Base-by-base conservation (phyloP, 2,797 vertebrate genomes). In the Serranus cabrilla region DNA sequence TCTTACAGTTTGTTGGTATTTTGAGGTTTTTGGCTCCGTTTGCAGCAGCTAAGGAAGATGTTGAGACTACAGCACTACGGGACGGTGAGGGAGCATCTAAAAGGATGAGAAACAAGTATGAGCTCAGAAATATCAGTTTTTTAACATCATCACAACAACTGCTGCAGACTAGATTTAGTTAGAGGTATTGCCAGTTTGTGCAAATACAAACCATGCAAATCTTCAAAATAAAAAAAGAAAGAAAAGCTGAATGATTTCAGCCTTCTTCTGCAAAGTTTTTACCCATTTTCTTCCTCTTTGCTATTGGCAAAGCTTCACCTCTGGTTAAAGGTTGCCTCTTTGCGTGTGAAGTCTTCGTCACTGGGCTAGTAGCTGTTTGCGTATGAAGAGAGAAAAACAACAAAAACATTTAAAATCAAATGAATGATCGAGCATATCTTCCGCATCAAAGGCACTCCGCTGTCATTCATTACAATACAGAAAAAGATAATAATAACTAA, bases 251-350 rank as follows among this genome's bases (percentile, higher is more conserved):
- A 23, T 9, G 11, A 50, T 47, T 5, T 18, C 10, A 39, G 13
- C 3, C 0, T 60, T 71, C 1, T 12, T 64, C 46, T 54, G 27
- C 2, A 20, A 7, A 7, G 11, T 58, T 70, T 56, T 82, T 87
- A 94, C 92, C 92, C 0, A 47, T 74, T 78, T 84, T 92, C 52
- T 78, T 88, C 73, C 56, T 92, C 73, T 92, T 94, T 42, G 84
- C 62, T 9, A 57, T 1, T 7, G 75, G 77, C 1, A 89, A 63
- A 57, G 49, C 5, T 16, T 90, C 87, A 25, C 20, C 61, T 73
- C 69, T 83, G 54, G 43, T 63, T 45, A 89, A 46, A 1, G 40
- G 34, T 2, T 83, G 88, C 55, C 70, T 93, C 75, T 82, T 90
- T 21, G 40, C 39, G 68, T 78, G 81, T 13, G 50, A 11, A 34